Conservation (phyloP, 1,140 invertebrate species). For the Oreohelix idahoensis region DNA sequence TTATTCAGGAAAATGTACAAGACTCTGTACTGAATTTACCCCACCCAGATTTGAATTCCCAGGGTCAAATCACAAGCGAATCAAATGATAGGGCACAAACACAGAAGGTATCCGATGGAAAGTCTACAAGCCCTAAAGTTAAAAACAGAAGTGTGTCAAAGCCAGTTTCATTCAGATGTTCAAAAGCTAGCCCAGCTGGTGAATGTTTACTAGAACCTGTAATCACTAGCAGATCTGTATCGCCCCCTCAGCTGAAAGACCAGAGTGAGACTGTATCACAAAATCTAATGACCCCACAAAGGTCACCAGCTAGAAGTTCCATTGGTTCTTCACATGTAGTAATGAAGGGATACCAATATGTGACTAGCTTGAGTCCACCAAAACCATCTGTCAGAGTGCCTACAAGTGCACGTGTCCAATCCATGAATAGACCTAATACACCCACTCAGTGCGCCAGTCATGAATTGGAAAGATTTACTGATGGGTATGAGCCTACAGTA, state of each 20-base stretch:
- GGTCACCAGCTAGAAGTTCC: too few relatives aligned
- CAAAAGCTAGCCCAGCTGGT: background rate
- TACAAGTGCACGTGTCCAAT: background rate
- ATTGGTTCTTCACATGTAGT: background rate
- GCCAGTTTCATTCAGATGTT: background rate
- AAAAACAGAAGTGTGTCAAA: background rate
- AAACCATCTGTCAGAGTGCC: background rate
- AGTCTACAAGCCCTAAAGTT: background rate
- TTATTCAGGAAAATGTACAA: background rate
- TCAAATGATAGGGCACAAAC: background rate
- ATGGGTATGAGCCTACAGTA: too few relatives aligned
- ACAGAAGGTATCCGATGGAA: too few relatives aligned
- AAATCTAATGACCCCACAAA: background rate
- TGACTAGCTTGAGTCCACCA: background rate
- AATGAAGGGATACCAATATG: background rate
- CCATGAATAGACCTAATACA: too few relatives aligned
- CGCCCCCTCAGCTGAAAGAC: background rate
- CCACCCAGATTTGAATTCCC: background rate
- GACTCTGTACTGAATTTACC: background rate
- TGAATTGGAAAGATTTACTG: too few relatives aligned
- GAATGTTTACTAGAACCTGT: background rate
- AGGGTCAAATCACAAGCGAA: background rate
- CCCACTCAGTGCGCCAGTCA: too few relatives aligned
- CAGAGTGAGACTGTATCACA: background rate
- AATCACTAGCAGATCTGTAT: background rate